Percentiles rank a stretch among this genome's conserved stretches.
These are phyloP conservation scores for Oreochromis grahami DNA, from an alignment of 2,797 vertebrate genomes.

Conservation along the genomic window DNA sequence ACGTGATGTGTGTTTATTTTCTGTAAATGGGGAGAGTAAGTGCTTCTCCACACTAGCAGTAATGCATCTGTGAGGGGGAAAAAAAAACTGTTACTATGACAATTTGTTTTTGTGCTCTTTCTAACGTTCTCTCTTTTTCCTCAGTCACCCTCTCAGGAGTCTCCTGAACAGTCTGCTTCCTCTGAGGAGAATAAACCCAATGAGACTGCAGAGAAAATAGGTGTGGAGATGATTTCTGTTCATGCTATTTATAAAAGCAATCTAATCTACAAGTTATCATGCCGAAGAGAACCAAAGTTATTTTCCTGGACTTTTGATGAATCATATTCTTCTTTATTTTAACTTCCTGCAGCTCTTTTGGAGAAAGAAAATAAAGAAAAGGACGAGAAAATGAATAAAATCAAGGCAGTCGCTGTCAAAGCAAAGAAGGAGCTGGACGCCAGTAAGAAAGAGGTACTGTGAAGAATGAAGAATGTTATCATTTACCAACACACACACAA, in stretches of 20 bases:
- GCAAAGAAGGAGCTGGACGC: conserved; percentile 92
- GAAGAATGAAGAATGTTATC: background rate
- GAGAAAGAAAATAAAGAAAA: conserved; percentile 85
- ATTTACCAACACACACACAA: background rate
- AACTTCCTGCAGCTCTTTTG: conserved; percentile 60
- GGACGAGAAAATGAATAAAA: conserved; percentile 89
- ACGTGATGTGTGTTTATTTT: background rate
- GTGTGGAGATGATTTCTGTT: conserved; percentile 65
- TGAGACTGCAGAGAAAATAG: conserved; percentile 83
- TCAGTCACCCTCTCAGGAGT: conserved; percentile 64
- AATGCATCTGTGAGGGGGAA: background rate
- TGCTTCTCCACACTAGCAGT: background rate
- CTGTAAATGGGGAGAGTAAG: background rate
- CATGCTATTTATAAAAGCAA: background rate
- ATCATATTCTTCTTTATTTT: background rate
- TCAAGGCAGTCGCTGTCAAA: conserved; percentile 94
- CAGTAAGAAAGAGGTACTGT: conserved; percentile 88
- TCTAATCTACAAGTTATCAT: background rate
- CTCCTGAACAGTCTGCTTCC: conserved; percentile 61
- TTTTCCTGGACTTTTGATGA: background rate
- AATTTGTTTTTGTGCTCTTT: background rate
- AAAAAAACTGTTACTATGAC: background rate
- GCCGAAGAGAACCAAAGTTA: background rate
- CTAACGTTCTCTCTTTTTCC: background rate
- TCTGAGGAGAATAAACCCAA: conserved; percentile 66